These are phyloP conservation scores for Drosophila mulleri DNA, from an alignment of 2,888 invertebrate genomes.

Conservation along the genomic window DNA sequence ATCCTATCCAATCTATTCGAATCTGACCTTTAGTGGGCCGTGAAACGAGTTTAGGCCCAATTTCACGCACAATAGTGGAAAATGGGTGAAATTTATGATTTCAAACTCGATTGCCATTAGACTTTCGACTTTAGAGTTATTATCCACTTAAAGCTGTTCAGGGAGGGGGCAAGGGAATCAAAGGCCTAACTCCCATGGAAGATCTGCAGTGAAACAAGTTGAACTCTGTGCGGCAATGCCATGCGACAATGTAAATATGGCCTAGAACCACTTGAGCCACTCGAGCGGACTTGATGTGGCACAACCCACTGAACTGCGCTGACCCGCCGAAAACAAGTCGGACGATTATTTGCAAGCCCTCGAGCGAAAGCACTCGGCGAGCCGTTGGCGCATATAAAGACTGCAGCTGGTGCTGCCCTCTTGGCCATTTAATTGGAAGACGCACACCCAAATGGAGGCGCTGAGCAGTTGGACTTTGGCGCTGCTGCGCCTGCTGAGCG, in stretches of 20 bases:
- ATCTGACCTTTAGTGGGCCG: neutral
- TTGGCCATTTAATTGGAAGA: conserved; percentile 41
- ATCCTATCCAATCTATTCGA: conserved; percentile 16
- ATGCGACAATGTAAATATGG: no score
- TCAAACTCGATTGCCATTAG: neutral
- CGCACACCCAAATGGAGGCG: conserved; percentile 50
- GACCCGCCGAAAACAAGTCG: conserved; percentile 59
- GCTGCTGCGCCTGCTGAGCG: conserved; percentile 36
- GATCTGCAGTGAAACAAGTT: neutral
- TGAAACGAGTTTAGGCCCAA: neutral
- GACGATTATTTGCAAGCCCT: conserved; percentile 44
- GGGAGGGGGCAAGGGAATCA: fast-evolving
- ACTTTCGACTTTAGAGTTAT: neutral
- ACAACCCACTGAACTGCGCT: conserved; percentile 35
- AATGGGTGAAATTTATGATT: conserved; percentile 3
- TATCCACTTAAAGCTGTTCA: conserved; percentile 1
- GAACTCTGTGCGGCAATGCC: no score
- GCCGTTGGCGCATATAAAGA: conserved; percentile 49
- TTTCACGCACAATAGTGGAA: conserved; percentile 18
- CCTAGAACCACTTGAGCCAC: conserved; percentile 19
- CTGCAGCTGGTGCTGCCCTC: neutral
- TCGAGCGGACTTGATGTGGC: conserved; percentile 15
- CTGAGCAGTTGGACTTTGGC: conserved; percentile 40
- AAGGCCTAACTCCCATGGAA: neutral
- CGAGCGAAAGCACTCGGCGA: neutral